phyloP scores from a whole-genome alignment of 2,113 vertebrate species.

The Panurus biarmicus region DNA sequence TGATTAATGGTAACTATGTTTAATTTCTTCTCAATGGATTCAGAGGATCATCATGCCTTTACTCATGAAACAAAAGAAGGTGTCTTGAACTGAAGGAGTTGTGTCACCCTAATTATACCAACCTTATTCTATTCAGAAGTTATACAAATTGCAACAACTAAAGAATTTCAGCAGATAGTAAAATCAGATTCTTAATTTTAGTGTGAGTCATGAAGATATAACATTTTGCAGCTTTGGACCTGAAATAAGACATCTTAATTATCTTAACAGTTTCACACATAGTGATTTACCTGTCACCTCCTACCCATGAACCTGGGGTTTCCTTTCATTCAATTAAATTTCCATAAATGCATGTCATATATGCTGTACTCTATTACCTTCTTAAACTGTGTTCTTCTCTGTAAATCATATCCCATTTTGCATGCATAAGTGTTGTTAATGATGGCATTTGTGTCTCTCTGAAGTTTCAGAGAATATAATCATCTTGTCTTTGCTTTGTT shows the following conservation, averaged over 20 bases:
- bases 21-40: background rate
- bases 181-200: background rate
- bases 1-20: background rate
- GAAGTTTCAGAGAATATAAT: background rate
- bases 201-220: background rate
- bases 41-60: background rate
- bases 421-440: background rate
- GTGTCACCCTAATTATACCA: background rate
- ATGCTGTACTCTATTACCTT: background rate
- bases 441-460: background rate
- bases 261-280: background rate
- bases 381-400: background rate
- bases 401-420: background rate
- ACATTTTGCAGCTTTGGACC: background rate
- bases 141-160: background rate
- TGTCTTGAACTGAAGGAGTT: background rate
- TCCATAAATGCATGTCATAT: background rate
- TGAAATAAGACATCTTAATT: slow-evolving; percentile 6
- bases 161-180: background rate
- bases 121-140: background rate
- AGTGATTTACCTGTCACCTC: background rate
- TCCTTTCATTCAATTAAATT: slow-evolving; percentile 1
- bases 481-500: background rate
- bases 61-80: background rate
- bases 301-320: background rate